Base-by-base conservation (phyloP, 35 echinoderm and acorn worm species). In the Lytechinus pictus region DNA sequence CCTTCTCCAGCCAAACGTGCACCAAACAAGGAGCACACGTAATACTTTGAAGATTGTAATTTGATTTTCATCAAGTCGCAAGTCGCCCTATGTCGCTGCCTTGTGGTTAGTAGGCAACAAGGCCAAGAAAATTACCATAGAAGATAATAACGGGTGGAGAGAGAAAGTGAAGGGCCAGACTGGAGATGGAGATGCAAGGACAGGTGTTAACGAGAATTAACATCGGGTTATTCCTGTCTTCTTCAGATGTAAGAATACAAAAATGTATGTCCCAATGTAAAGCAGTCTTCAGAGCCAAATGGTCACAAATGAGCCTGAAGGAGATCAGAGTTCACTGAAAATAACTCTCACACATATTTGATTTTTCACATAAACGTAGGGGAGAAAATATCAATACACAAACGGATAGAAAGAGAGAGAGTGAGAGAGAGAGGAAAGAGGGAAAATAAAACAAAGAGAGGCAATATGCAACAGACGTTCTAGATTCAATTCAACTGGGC, bases 31-130 rank as follows among this genome's bases (percentile, higher is more conserved):
- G 16, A 79, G 66, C 66, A 79, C n/a, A 79, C 66, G 66, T 16
- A 79, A 24, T 79, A 79, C 66, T 79, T 79, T 79, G 66, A 24
- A 79, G 66, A 79, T 79, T 79, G 66, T 24, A 79, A 79, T 79
- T 79, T 79, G 66, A 79, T 79, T 79, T 79, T 79, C 61, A 16
- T 71, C 61, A 71, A 71, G 61, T 71, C 66, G n/a, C 66, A 79
- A 79, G 66, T 79, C 66, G 66, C 66, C 66, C 66, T 79, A 79
- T 79, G 3, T 79, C 66, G 19, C 66, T 79, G 66, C 19, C 66
- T 79, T 79, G 66, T 24, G 66, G 66, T 79, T 79, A 79, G 19
- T 79, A 79, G 66, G 66, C 66, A 79, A 79, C 66, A 79, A 79
- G 66, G 66, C 66, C 66, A 79, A 79, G 66, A 79, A 19, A 24